Evolutionary conservation across 2,113 vertebrate species (phyloP), one percentile per base, ranked within the genome.

Genomic region (Rafetus swinhoei): DNA sequence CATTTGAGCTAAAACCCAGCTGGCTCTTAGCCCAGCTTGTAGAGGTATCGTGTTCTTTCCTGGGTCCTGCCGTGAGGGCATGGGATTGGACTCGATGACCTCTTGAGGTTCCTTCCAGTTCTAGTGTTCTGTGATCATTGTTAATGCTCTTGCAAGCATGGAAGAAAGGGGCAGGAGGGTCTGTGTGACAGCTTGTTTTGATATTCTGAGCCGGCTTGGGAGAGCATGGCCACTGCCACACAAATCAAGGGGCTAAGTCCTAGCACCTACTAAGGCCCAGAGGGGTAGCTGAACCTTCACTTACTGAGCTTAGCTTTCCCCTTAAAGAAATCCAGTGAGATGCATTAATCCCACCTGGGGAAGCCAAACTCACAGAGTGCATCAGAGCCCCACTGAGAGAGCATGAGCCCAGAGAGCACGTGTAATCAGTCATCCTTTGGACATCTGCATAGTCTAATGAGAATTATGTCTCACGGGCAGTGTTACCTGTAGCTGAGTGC

Each of bases 391-490:
- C 9, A 60, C 59, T 27, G 59, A 3, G 25, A 2, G 25, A 27
- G 59, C 25, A 12, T 3, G 62, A n/a, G 62, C 29, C 62, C 62
- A 32, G 29, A 32, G 29, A 13, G 25, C 12, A 32, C 27, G 13
- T 29, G 60, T 65, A 65, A 65, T n/a, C 29, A 65, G 13, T 32
- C 62, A 32, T 65, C 29, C 29, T 1, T 79, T 8, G 22, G 88
- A 13, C 60, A 25, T 24, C 80, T 24, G 86, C 52, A 11, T 27
- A 57, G 0, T 65, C 74, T 5, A 5, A 57, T 13, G 3, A 12
- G 35, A 16, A 3, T 18, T 19, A 54, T 50, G 0, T 0, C 35
- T 32, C 4, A 10, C 19, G 19, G 56, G 45, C 45, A 45, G 45
- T 45, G 45, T 45, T 45, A 45, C 45, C 45, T 45, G 45, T 45